Evolutionary conservation across 2,113 vertebrate genomes (phyloP), one percentile per base, ranked within the genome.

Genomic region (Microtus pennsylvanicus): DNA sequence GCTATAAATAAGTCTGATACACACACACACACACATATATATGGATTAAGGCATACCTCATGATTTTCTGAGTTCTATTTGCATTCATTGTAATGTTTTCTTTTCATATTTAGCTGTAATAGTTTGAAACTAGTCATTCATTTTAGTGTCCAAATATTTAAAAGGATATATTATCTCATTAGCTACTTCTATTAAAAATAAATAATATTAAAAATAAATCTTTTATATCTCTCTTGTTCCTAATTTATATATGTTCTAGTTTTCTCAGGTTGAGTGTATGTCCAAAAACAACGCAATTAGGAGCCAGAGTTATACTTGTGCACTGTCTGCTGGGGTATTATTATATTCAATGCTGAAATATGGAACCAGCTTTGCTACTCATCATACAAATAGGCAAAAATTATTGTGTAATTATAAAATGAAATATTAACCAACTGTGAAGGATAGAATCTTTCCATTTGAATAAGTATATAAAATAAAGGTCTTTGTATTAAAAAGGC

Each of bases 21-120:
- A n/a, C n/a, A n/a, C n/a, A n/a, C n/a, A n/a, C n/a, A 17, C 8
- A n/a, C 3, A 72, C 7, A 26, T 26, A 35, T 10, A 82, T 12
- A 22, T 81, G 58, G 21, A 58, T 58, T 58, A 58, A 58, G 58
- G 19, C 19, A 22, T 21, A 17, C 19, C 19, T 58, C 58, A 21
- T 58, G 58, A 58, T 58, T 58, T 58, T 58, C 58, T 58, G 58
- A 58, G 58, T 58, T 58, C 58, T 58, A 58, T 58, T 58, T 58
- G 58, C 0, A 0, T 21, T 1, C 19, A 21, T 58, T 47, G 33
- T n/a, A n/a, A 58, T n/a, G 52, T 0, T 35, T 82, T 11, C 52
- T 38, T 14, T 82, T 21, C 19, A 55, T 35, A 16, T 35, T 9
- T 33, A 80, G 30, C 30, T 52, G 9, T 78, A 80, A 35, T 55